Conservation (phyloP, 2,797 vertebrate genomes). For the Sebastes taczanowskii region DNA sequence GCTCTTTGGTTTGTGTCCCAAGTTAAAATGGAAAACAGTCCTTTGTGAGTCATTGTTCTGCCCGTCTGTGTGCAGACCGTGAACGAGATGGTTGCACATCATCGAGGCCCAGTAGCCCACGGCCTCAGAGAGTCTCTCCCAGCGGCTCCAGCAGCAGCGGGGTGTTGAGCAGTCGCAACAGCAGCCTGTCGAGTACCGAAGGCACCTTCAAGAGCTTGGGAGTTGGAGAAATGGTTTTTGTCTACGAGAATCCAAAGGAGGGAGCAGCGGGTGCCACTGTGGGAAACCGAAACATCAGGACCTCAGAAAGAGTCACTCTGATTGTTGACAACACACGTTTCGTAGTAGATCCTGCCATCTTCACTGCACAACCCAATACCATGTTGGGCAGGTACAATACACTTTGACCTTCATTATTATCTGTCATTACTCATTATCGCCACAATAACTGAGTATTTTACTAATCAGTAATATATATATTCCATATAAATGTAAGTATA, state of each 20-base stretch:
- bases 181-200: conserved; percentile 94
- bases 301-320: conserved; percentile 94
- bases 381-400: conserved; percentile 94
- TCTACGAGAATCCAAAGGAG: conserved; percentile 95
- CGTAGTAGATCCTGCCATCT: conserved; percentile 97
- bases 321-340: conserved; percentile 99
- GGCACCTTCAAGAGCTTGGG: conserved; percentile 90
- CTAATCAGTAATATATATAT: neutral
- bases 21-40: neutral
- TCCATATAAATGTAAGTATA: neutral
- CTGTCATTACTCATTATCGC: neutral
- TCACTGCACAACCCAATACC: conserved; percentile 98
- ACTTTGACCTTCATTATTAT: neutral
- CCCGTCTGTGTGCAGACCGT: conserved; percentile 75
- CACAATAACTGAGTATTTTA: neutral
- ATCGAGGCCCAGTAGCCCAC: conserved; percentile 94
- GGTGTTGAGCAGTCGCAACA: conserved; percentile 92
- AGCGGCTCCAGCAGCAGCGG: conserved; percentile 92
- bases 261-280: conserved; percentile 64
- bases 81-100: conserved; percentile 91
- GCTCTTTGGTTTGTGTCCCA: neutral
- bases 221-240: conserved; percentile 92
- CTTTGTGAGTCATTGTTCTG: neutral
- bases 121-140: conserved; percentile 93
- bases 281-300: conserved; percentile 85